Percentiles rank a stretch among this genome's conserved stretches.
phyloP scores from a whole-genome alignment of 1,140 invertebrate species.

The Megalonaias nervosa region DNA sequence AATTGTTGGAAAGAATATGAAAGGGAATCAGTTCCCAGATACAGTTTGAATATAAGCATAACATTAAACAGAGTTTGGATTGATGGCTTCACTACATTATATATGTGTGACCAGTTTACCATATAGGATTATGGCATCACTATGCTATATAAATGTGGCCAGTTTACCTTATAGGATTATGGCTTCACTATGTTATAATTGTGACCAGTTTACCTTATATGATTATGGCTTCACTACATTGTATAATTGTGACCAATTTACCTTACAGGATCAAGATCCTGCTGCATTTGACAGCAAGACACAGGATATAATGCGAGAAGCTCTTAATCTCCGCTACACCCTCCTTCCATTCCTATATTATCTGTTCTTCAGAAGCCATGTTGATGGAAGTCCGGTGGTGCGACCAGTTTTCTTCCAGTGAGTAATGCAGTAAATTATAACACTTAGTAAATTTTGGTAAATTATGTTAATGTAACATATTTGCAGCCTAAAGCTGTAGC shows the following conservation, averaged over 20 bases:
- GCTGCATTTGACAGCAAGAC: slow-evolving; percentile 41
- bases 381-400: slow-evolving; percentile 81
- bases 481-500: neutral
- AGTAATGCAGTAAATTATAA: slow-evolving; percentile 26
- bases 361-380: slow-evolving; percentile 83
- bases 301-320: slow-evolving; percentile 72
- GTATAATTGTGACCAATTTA: neutral
- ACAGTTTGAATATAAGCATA: too few relatives aligned
- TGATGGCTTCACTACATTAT: neutral
- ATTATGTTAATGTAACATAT: neutral
- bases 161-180: slow-evolving; percentile 43
- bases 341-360: slow-evolving; percentile 89
- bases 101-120: neutral
- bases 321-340: slow-evolving; percentile 80
- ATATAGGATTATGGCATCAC: slow-evolving; percentile 41
- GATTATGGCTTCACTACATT: neutral
- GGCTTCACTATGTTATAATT: neutral
- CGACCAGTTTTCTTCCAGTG: slow-evolving; percentile 80
- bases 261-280: slow-evolving; percentile 65
- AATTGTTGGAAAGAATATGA: too few relatives aligned
- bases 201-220: neutral
- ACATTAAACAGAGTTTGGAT: too few relatives aligned
- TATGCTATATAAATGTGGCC: neutral
- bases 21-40: too few relatives aligned
- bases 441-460: neutral